Evolutionary conservation across 2,113 vertebrate genomes (phyloP).

Genomic region (Petrocephalus zakoni): DNA sequence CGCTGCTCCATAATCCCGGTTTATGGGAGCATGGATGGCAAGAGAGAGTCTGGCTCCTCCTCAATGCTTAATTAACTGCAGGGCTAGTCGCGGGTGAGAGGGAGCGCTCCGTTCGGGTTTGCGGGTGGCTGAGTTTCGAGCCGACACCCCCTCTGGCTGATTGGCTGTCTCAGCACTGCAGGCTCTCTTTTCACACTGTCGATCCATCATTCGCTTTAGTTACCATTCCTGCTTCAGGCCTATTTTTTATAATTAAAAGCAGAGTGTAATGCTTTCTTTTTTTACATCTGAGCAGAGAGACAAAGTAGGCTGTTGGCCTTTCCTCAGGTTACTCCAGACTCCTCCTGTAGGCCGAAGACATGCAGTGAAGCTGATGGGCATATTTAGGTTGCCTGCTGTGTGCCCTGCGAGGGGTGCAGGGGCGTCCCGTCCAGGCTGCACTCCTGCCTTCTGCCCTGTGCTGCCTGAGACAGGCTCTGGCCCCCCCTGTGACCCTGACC

Average conservation of each 20-base stretch:
- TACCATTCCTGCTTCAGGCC: neutral
- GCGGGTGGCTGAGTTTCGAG: neutral
- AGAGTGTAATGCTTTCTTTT: neutral
- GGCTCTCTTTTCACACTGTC: neutral
- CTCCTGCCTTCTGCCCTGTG: neutral
- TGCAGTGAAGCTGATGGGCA: neutral
- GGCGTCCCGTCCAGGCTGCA: neutral
- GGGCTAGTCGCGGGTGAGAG: neutral
- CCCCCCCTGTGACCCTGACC: neutral
- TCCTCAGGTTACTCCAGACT: neutral
- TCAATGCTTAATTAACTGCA: neutral
- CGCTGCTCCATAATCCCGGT: neutral
- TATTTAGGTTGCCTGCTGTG: neutral
- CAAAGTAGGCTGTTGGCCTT: neutral
- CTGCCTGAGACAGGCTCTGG: neutral
- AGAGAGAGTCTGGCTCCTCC: too few species aligned
- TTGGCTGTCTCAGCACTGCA: neutral
- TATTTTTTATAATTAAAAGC: constrained; percentile 1
- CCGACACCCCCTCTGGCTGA: neutral
- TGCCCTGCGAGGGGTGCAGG: neutral
- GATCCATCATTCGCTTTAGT: neutral
- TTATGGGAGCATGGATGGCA: too few species aligned
- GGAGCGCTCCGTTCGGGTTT: neutral
- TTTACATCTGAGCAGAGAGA: neutral
- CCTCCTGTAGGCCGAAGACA: neutral